Percentiles rank a stretch among this genome's conserved stretches.
These are phyloP conservation scores for Xestia xanthographa DNA, from an alignment of 2,888 invertebrate genomes.

Conservation along the genomic window DNA sequence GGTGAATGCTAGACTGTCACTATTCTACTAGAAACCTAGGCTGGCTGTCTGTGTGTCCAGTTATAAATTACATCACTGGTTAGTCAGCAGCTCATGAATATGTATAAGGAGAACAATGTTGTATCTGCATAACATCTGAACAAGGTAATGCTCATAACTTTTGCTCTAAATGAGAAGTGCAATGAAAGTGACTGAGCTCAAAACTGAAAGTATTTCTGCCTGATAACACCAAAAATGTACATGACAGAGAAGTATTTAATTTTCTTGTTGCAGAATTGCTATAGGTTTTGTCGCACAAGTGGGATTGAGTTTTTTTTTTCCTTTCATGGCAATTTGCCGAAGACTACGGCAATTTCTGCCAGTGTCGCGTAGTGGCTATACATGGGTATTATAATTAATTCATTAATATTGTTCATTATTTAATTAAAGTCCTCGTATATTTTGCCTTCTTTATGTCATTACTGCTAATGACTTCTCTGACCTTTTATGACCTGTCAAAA, in stretches of 20 bases:
- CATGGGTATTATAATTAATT: too few relatives aligned
- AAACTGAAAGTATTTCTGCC: conserved; percentile 66
- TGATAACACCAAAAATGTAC: conserved; percentile 53
- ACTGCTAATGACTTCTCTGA: not conserved
- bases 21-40: conserved; percentile 52
- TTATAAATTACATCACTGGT: conserved; percentile 76
- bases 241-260: conserved; percentile 8
- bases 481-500: conserved; percentile 35
- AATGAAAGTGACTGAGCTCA: conserved; percentile 69
- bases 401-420: too few relatives aligned
- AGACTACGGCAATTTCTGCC: too few relatives aligned
- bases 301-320: too few relatives aligned
- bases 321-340: too few relatives aligned
- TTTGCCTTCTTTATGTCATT: not conserved
- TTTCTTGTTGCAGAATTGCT: not conserved
- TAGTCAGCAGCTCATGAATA: conserved; percentile 77
- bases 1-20: conserved; percentile 40
- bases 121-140: conserved; percentile 67
- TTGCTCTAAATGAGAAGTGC: conserved; percentile 68
- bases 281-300: not conserved
- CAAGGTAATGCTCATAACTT: conserved; percentile 65
- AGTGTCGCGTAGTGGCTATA: too few relatives aligned
- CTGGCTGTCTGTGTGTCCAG: conserved; percentile 61
- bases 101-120: conserved; percentile 64
- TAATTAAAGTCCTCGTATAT: not conserved